These are phyloP conservation scores for Progne subis DNA, from an alignment of 2,113 vertebrate species.

Conservation along the genomic window DNA sequence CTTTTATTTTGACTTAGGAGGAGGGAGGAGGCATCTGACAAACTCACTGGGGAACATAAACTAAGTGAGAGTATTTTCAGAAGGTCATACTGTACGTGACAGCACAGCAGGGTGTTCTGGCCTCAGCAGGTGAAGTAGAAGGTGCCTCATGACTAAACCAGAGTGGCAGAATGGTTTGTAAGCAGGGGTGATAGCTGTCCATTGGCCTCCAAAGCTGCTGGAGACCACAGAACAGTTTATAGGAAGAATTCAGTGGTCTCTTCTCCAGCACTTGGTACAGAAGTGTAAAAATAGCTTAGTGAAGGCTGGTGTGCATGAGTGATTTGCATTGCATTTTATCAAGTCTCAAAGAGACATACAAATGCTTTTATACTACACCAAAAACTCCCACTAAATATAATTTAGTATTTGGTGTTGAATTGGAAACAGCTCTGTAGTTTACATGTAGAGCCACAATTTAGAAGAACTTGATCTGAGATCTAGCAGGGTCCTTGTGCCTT, in stretches of 20 bases:
- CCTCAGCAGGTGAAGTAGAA: not conserved
- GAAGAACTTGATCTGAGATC: not conserved
- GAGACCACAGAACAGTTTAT: not conserved
- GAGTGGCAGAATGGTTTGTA: not conserved
- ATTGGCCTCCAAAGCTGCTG: not conserved
- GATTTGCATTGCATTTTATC: not conserved
- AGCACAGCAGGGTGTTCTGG: not conserved
- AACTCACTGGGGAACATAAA: not conserved
- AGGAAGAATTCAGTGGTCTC: not conserved
- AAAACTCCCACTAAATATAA: not conserved
- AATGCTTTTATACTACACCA: not conserved
- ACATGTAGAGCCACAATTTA: not conserved
- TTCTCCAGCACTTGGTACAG: not conserved
- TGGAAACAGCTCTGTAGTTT: not conserved
- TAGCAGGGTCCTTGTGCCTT: not conserved
- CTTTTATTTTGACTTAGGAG: not conserved
- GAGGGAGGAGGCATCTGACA: not conserved
- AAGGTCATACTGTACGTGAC: not conserved
- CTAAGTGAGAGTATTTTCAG: not conserved
- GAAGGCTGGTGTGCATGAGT: accelerated
- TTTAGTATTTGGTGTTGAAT: not conserved
- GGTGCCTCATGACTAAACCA: not conserved
- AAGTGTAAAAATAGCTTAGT: not conserved
- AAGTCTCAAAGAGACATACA: not conserved
- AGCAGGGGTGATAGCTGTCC: not conserved